Base-by-base conservation (phyloP, 1,140 invertebrate genomes). In the Aphis gossypii region DNA sequence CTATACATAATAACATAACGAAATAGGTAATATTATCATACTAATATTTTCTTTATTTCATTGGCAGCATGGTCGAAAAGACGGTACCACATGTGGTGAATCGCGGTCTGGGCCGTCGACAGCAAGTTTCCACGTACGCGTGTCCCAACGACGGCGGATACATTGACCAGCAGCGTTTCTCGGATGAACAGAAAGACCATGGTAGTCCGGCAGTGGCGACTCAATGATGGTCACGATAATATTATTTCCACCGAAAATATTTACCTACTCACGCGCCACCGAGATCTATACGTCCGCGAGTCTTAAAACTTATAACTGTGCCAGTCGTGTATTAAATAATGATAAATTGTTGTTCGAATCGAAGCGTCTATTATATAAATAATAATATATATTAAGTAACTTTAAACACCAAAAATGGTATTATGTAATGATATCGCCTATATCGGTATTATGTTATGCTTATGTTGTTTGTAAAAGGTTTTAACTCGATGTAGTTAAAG, bases 1-100 rank as follows among this genome's bases (percentile, higher is more conserved):
- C 30, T 68, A 30, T 14, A 9, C 7, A 68, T 68, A 11, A 68
- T n/a, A 9, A n/a, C 30, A 14, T 30, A 30, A 68, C 11, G 25
- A 0, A 14, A 68, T n/a, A 3, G 60, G 30, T 68, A 68, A 46
- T 46, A 46, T 46, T 41, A 41, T 41, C 2, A 41, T 46, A 46
- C 4, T 68, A 14, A 68, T 30, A 76, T 18, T 76, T 14, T 76
- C 4, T 11, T n/a, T 20, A 76, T 76, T 76, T 60, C 94, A 94
- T 94, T 96, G 96, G n/a, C 95, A 98, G 97, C 94, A 98, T 98
- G 97, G 97, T 98, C 35, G 97, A 97, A 14, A 97, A 98, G 95
- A 96, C 95, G 76, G 98, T 97, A 94, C 97, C 97, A 4, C 97
- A 98, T 95, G 95, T 97, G 6, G 96, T 98, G 92, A 98, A 98